Conservation (phyloP, 2,888 invertebrate genomes). For the Cephus runcator region DNA sequence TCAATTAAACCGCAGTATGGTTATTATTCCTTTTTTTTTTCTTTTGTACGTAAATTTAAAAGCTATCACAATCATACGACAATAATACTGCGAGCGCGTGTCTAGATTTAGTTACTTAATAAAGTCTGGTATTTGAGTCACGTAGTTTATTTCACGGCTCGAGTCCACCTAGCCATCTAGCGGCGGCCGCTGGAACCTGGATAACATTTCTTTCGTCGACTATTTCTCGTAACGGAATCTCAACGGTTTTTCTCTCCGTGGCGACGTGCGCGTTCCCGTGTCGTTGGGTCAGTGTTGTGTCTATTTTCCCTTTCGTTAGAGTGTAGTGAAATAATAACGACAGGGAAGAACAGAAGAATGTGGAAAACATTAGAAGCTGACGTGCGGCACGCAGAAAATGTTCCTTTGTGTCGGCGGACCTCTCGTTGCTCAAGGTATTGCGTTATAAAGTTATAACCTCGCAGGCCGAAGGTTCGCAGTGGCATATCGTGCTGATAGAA, state of each 20-base stretch:
- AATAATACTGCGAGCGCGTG: neutral
- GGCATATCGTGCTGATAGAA: neutral
- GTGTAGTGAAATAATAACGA: neutral
- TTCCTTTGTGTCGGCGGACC: neutral
- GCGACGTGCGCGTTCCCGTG: neutral
- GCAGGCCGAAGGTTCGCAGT: neutral
- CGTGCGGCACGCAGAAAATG: neutral
- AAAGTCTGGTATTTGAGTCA: too few relatives aligned
- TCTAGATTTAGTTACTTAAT: too few relatives aligned
- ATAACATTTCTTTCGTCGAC: neutral
- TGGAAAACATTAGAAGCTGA: neutral
- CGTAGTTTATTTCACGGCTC: too few relatives aligned
- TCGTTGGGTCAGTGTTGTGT: neutral
- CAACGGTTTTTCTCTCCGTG: neutral
- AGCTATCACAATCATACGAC: neutral
- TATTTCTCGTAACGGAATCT: neutral
- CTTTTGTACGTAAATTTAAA: neutral
- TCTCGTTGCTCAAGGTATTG: neutral
- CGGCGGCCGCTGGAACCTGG: neutral
- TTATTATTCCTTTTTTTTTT: neutral
- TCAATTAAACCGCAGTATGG: neutral
- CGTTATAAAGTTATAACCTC: neutral
- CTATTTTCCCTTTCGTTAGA: neutral
- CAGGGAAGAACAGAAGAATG: neutral
- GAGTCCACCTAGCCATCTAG: neutral